Evolutionary conservation across 2,888 invertebrate species (phyloP).

Genomic region (Oxycera nigricornis): DNA sequence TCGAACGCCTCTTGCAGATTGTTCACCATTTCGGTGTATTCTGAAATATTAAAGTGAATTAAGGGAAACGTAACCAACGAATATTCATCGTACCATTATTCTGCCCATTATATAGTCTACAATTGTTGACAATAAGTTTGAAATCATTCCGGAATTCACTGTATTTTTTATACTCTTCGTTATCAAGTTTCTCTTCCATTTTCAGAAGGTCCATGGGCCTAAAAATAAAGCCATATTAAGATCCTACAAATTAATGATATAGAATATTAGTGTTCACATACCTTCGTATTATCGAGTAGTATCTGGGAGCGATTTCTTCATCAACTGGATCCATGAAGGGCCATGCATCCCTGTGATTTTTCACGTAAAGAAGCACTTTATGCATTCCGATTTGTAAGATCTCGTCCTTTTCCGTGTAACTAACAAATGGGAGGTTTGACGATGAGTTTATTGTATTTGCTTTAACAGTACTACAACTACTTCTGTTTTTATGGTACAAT

Average conservation of each 20-base stretch:
- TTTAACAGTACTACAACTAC: slow-evolving; percentile 16
- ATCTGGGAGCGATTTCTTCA: slow-evolving; percentile 90
- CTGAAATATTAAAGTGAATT: slow-evolving; percentile 62
- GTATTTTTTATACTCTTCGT: slow-evolving; percentile 79
- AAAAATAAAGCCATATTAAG: not conserved
- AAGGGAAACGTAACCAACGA: not conserved
- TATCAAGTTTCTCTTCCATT: slow-evolving; percentile 87
- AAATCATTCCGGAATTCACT: slow-evolving; percentile 87
- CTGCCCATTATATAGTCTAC: slow-evolving; percentile 89
- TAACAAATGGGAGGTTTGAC: slow-evolving; percentile 45
- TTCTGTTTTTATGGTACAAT: slow-evolving; percentile 2
- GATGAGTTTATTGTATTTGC: slow-evolving; percentile 32
- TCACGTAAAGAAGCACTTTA: slow-evolving; percentile 86
- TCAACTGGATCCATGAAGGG: slow-evolving; percentile 93
- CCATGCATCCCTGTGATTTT: slow-evolving; percentile 91
- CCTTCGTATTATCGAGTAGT: slow-evolving; percentile 74
- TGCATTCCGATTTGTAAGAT: slow-evolving; percentile 90
- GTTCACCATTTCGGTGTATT: slow-evolving; percentile 88
- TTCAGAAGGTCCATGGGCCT: slow-evolving; percentile 87
- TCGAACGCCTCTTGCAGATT: slow-evolving; percentile 83
- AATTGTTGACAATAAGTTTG: slow-evolving; percentile 90
- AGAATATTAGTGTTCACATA: too few species aligned
- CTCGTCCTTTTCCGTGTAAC: slow-evolving; percentile 72
- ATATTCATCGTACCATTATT: slow-evolving; percentile 75
- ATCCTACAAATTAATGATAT: not conserved